Percentiles rank a stretch among this genome's conserved stretches.
phyloP scores from a whole-genome alignment of 2,113 vertebrate genomes.

The Litocranius walleri region DNA sequence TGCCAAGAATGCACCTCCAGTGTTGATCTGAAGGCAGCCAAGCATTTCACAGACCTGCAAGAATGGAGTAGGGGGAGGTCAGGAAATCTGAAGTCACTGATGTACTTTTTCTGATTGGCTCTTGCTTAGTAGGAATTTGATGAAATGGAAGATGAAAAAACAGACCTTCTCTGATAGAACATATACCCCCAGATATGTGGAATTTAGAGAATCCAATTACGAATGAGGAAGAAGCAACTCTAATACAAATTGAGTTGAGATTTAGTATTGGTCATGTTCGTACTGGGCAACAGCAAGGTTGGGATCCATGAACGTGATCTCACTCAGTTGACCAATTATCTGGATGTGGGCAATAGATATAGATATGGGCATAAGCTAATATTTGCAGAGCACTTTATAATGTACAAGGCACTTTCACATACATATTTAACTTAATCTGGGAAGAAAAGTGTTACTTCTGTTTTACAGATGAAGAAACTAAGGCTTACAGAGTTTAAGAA shows the following conservation, averaged over 20 bases:
- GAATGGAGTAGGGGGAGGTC: not conserved
- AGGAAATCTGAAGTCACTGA: not conserved
- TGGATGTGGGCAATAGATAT: not conserved
- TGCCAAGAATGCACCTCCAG: not conserved
- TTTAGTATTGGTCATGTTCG: not conserved
- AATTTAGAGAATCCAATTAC: not conserved
- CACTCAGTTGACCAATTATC: not conserved
- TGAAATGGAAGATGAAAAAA: not conserved
- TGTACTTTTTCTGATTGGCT: not conserved
- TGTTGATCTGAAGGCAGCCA: not conserved
- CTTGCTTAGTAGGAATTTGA: not conserved
- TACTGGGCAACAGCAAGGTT: not conserved
- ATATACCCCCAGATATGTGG: not conserved
- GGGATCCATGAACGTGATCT: not conserved
- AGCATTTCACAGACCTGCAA: not conserved
- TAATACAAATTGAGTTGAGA: not conserved
- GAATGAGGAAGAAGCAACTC: conserved; percentile 1
- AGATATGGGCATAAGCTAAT: not conserved
- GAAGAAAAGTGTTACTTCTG: not conserved
- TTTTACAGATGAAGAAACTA: conserved; percentile 9
- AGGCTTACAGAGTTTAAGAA: not conserved
- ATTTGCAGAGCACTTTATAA: conserved; percentile 4
- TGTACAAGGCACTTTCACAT: not conserved
- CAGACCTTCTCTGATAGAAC: not conserved
- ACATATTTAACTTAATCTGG: not conserved